Percentiles rank a stretch among this genome's conserved stretches.
Evolutionary conservation across 2,113 vertebrate species (phyloP).

Genomic region (Chaenogobius annularis): DNA sequence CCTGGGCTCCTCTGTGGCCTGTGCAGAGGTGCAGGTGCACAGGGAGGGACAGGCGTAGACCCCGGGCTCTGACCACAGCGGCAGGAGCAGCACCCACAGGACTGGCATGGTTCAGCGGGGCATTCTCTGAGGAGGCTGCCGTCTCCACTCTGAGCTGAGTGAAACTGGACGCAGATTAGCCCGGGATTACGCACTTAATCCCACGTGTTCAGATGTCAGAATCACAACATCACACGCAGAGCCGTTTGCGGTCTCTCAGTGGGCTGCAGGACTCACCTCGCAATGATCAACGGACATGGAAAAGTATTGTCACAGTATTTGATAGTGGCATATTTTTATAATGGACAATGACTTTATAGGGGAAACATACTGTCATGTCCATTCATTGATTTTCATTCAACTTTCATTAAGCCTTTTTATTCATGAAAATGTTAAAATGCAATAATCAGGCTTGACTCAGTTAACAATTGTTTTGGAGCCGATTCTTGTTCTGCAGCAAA

Average conservation of each 20-base stretch:
- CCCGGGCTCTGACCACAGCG: constrained; percentile 61
- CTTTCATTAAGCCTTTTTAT: too few relatives aligned
- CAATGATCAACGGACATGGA: too few relatives aligned
- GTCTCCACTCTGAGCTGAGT: constrained; percentile 25
- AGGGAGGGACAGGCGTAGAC: constrained; percentile 78
- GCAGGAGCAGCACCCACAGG: constrained; percentile 52
- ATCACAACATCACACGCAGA: neutral
- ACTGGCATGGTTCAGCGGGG: constrained; percentile 76
- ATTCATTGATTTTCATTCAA: too few relatives aligned
- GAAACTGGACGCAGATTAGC: constrained; percentile 68
- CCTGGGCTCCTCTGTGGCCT: constrained; percentile 80
- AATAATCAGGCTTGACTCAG: too few relatives aligned
- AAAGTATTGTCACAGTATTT: too few relatives aligned
- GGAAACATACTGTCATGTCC: too few relatives aligned
- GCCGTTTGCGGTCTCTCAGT: neutral
- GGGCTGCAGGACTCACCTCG: neutral
- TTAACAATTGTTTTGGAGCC: too few relatives aligned
- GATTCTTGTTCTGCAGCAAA: too few relatives aligned
- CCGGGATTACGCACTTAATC: constrained; percentile 68
- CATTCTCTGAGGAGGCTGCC: constrained; percentile 26
- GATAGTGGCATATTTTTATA: too few relatives aligned
- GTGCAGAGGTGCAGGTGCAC: constrained; percentile 81
- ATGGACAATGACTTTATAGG: too few relatives aligned
- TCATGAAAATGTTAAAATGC: too few relatives aligned
- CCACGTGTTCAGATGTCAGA: constrained; percentile 20